phyloP scores from a whole-genome alignment of 1,140 invertebrate genomes.

The Brachionus calyciflorus region DNA sequence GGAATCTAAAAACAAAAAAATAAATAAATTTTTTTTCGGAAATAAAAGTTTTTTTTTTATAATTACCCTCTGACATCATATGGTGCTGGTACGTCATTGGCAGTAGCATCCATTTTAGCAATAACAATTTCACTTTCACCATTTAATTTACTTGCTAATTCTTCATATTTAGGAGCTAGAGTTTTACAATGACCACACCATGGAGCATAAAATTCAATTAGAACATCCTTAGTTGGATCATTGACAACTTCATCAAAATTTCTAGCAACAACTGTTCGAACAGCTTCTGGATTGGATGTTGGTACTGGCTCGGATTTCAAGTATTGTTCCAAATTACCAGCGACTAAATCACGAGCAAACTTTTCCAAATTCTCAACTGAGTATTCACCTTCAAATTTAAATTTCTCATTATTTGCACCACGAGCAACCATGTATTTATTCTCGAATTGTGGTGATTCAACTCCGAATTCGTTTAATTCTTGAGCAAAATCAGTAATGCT shows the following conservation, averaged over 20 bases:
- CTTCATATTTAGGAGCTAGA: conserved; percentile 85
- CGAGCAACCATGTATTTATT: conserved; percentile 82
- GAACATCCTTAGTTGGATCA: conserved; percentile 83
- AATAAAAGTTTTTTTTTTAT: neutral
- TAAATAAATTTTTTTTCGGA: neutral
- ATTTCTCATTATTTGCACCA: conserved; percentile 81
- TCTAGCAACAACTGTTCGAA: conserved; percentile 87
- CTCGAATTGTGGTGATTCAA: conserved; percentile 75
- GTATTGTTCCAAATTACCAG: conserved; percentile 80
- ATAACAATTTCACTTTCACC: conserved; percentile 81
- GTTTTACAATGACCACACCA: conserved; percentile 98
- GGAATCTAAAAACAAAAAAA: conserved; percentile 67
- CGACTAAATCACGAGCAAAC: conserved; percentile 82
- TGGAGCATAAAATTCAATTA: conserved; percentile 96
- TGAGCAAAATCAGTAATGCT: conserved; percentile 52
- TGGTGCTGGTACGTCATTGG: conserved; percentile 88
- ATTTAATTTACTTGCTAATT: conserved; percentile 79
- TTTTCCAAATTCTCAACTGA: conserved; percentile 77
- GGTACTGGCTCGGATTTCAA: conserved; percentile 92
- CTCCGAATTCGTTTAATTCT: conserved; percentile 82
- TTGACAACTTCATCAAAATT: conserved; percentile 93
- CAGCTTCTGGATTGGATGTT: conserved; percentile 75
- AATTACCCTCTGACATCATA: conserved; percentile 81
- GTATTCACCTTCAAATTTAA: conserved; percentile 83
- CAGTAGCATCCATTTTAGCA: conserved; percentile 96